phyloP scores from a whole-genome alignment of 2,797 vertebrate species.

The Bradypodion ventrale region DNA sequence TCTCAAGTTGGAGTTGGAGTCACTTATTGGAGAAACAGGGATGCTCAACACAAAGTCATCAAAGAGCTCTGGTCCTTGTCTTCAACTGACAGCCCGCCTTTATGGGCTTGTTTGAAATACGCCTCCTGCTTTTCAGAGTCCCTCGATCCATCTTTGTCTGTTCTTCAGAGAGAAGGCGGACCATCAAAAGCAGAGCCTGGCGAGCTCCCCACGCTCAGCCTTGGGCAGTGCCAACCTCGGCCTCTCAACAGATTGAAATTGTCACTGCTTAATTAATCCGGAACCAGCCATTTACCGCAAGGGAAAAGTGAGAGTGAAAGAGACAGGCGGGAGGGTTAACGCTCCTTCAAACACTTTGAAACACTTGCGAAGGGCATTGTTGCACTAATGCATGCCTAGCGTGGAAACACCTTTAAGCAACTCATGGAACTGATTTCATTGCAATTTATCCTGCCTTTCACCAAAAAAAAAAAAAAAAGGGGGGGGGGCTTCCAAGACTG shows the following conservation, averaged over 20 bases:
- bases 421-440: not conserved
- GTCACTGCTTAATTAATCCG: conserved; percentile 66
- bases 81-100: conserved; percentile 82
- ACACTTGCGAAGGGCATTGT: not conserved
- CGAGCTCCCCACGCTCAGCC: conserved; percentile 79
- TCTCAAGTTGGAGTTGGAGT: conserved; percentile 62
- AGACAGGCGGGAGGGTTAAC: too few species aligned
- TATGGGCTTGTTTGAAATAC: conserved; percentile 79
- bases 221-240: conserved; percentile 80
- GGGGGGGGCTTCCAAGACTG: too few species aligned
- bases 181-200: conserved; percentile 80
- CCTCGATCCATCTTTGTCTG: conserved; percentile 85
- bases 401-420: not conserved
- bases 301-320: not conserved
- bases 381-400: not conserved
- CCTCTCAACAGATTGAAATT: conserved; percentile 79
- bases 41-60: conserved; percentile 82
- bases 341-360: not conserved
- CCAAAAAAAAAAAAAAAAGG: too few species aligned
- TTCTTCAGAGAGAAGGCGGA: conserved; percentile 73
- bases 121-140: conserved; percentile 82
- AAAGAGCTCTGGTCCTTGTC: conserved; percentile 84
- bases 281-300: not conserved
- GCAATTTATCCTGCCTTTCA: not conserved
- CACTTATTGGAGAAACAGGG: conserved; percentile 72